Evolutionary conservation across 2,113 vertebrate species (phyloP), one percentile per base, ranked within the genome.

Genomic region (Aegotheles bennettii): DNA sequence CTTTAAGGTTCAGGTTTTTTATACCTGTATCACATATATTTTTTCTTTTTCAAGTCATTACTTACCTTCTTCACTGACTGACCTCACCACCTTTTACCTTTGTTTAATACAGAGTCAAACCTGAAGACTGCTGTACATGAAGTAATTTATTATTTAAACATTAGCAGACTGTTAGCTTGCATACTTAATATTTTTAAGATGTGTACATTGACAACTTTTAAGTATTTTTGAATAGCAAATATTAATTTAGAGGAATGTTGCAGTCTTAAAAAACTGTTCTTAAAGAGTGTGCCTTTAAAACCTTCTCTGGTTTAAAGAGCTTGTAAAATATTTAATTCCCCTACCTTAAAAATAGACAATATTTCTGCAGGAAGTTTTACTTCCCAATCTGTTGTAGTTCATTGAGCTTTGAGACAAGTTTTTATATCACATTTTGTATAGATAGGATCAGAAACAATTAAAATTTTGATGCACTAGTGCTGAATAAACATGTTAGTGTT

Each of bases 111-210:
- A 26, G 25, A 61, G 16, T 63, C 25, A 70, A 65, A 40, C 38
- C 54, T 84, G 40, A 87, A 91, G 33, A 73, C 6, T 85, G 11
- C 11, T 67, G 21, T n/a, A 71, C 7, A 11, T 42, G 13, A 69
- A 69, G n/a, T 17, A 80, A 35, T 59, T 21, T 90, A n/a, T 71
- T 82, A 48, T 74, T 93, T 77, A 74, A 94, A 43, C n/a, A 43
- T 84, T 56, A 81, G 23, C 59, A 94, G 51, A 33, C 16, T 54
- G 19, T 67, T 80, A 78, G 23, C 13, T 81, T 88, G 14, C 38
- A 59, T 21, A 35, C 3, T 7, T 14, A 64, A 74, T 86, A 74
- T 7, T 70, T 78, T 40, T 60, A 70, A 78, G 21, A 68, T 68
- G 18, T 51, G 24, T 43, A 51, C 19, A 17, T 8, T 53, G 17